phyloP scores from a whole-genome alignment of 1,140 invertebrate species.

The Drosophila auraria region DNA sequence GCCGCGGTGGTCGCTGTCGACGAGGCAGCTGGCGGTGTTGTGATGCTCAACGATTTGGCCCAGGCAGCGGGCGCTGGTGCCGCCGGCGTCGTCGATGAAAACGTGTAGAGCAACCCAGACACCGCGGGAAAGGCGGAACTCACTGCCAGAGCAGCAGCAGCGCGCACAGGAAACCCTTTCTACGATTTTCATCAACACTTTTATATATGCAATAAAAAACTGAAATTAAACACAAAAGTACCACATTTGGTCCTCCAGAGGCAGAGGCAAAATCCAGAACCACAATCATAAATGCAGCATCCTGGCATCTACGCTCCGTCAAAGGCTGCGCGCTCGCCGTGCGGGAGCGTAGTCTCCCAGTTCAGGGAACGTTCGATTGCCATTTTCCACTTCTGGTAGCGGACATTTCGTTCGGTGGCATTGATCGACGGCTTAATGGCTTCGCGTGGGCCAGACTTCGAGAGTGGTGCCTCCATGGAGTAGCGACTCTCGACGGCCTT shows the following conservation, averaged over 20 bases:
- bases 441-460: slow-evolving; percentile 78
- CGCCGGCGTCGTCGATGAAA: slow-evolving; percentile 57
- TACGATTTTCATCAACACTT: slow-evolving; percentile 72
- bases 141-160: slow-evolving; percentile 68
- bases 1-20: slow-evolving; percentile 72
- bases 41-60: slow-evolving; percentile 72
- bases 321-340: slow-evolving; percentile 69
- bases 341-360: slow-evolving; percentile 88
- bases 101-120: slow-evolving; percentile 35
- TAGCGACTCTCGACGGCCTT: slow-evolving; percentile 88
- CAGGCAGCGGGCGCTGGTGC: slow-evolving; percentile 58
- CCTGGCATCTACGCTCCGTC: slow-evolving; percentile 51
- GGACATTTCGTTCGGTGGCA: slow-evolving; percentile 90
- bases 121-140: slow-evolving; percentile 4
- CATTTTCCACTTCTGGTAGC: slow-evolving; percentile 93
- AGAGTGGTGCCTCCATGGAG: slow-evolving; percentile 85
- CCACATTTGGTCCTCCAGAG: neutral
- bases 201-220: slow-evolving; percentile 70
- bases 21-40: slow-evolving; percentile 73
- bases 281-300: slow-evolving; percentile 10
- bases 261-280: neutral
- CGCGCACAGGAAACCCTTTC: slow-evolving; percentile 61
- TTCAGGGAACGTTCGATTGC: slow-evolving; percentile 92
- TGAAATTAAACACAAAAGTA: slow-evolving; percentile 32
- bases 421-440: slow-evolving; percentile 89